Base-by-base conservation (phyloP, 2,888 invertebrate species). In the Anodontia alba region DNA sequence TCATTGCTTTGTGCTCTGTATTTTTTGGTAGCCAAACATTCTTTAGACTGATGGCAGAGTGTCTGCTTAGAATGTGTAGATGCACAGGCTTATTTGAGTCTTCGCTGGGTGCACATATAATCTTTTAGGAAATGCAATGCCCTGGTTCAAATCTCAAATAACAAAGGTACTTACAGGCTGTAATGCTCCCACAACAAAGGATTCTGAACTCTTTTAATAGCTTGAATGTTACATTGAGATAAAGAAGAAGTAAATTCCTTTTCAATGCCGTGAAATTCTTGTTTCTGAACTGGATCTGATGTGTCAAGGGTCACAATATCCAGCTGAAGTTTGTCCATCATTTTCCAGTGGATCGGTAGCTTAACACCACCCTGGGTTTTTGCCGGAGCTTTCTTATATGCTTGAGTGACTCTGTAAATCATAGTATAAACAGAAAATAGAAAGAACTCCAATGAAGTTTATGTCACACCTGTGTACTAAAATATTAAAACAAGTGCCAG, bases 111-210 rank as follows among this genome's bases (percentile, higher is more conserved):
- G n/a, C n/a, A n/a, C n/a, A n/a, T n/a, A n/a, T n/a, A n/a, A n/a
- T n/a, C n/a, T n/a, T n/a, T n/a, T n/a, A n/a, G n/a, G n/a, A n/a
- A n/a, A n/a, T n/a, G n/a, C n/a, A n/a, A n/a, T n/a, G n/a, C n/a
- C n/a, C n/a, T n/a, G n/a, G n/a, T n/a, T n/a, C n/a, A n/a, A n/a
- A n/a, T n/a, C n/a, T n/a, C n/a, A n/a, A n/a, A n/a, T n/a, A n/a
- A n/a, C n/a, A n/a, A n/a, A n/a, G n/a, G 2, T 62, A 62, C 83
- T 81, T 75, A 83, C 86, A 86, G 73, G n/a, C 78, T 77, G 23
- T 83, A 86, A 38, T 83, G 83, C 51, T 86, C 83, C 86, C 86
- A 86, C 20, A 86, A 77, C 7, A 83, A 42, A 0, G 81, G 62
- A 75, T 86, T 86, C 75, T 86, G 86, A 7, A 86, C 74, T 2